A percentile compares a stretch with the other conserved stretches of the same genome.
phyloP scores from a whole-genome alignment of 2,888 invertebrate genomes.

The Sussaba pulchella region DNA sequence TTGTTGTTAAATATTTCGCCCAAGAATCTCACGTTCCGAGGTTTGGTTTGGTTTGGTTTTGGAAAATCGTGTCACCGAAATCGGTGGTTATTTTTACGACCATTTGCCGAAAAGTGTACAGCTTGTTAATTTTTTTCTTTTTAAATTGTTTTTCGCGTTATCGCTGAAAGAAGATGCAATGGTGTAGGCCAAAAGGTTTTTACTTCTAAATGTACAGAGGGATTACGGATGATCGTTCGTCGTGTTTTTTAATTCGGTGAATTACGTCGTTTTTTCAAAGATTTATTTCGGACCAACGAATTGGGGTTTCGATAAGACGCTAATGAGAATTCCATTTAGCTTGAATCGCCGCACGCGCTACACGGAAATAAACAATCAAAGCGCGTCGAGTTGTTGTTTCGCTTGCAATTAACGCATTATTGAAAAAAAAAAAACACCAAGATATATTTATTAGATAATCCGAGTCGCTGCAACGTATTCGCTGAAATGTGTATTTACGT shows the following conservation, averaged over 20 bases:
- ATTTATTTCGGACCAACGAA: background rate
- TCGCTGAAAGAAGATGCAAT: background rate
- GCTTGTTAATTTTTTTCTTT: constrained; percentile 2
- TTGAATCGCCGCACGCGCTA: background rate
- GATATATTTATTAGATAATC: constrained; percentile 30
- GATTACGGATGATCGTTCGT: background rate
- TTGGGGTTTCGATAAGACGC: constrained; percentile 17
- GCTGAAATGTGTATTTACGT: constrained; percentile 58
- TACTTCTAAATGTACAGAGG: constrained; percentile 54
- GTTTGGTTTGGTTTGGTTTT: constrained; percentile 3
- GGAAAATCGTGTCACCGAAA: background rate
- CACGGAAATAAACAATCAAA: background rate
- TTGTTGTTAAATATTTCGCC: constrained; percentile 58
- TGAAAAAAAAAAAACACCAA: constrained; percentile 49
- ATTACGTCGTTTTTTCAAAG: background rate
- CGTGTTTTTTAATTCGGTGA: constrained; percentile 1
- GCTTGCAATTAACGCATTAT: constrained; percentile 49
- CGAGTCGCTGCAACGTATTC: constrained; percentile 46
- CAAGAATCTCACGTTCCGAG: constrained; percentile 56
- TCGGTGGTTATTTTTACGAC: background rate
- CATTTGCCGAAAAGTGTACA: constrained; percentile 34
- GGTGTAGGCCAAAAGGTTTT: constrained; percentile 14
- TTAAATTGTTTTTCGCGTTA: constrained; percentile 38
- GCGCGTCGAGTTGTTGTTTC: constrained; percentile 4
- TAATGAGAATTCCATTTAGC: background rate